A percentile compares a stretch with the other conserved stretches of the same genome.
Evolutionary conservation across 2,113 vertebrate genomes (phyloP).

Genomic region (Pachypanchax playfairii): DNA sequence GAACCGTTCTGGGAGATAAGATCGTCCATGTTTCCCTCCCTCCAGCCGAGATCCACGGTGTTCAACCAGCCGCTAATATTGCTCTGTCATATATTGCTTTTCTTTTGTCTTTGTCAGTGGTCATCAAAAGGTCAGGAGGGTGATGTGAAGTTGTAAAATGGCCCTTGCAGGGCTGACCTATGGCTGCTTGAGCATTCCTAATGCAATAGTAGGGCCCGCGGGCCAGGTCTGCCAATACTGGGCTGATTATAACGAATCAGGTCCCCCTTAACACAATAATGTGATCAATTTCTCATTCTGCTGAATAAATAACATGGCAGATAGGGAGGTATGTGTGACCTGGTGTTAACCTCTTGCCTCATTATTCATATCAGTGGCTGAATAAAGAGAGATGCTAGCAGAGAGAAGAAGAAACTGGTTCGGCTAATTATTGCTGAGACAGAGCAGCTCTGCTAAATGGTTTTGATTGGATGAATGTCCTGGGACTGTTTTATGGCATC

Average conservation of each 20-base stretch:
- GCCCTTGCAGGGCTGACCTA: conserved; percentile 82
- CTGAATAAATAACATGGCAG: conserved; percentile 98
- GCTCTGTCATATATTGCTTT: conserved; percentile 62
- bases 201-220: conserved; percentile 88
- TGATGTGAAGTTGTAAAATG: conserved; percentile 95
- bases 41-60: conserved; percentile 26
- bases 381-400: conserved; percentile 64
- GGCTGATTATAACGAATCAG: conserved; percentile 99
- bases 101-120: conserved; percentile 74
- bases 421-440: conserved; percentile 91
- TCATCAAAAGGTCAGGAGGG: conserved; percentile 86
- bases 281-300: conserved; percentile 99
- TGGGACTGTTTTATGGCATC: conserved; percentile 81
- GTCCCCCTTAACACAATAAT: conserved; percentile 94
- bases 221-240: conserved; percentile 94
- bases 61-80: conserved; percentile 44
- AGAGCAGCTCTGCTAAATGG: conserved; percentile 82
- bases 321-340: conserved; percentile 90
- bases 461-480: conserved; percentile 83
- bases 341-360: conserved; percentile 88
- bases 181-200: conserved; percentile 90
- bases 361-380: conserved; percentile 93
- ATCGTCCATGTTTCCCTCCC: background rate
- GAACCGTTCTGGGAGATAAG: background rate
- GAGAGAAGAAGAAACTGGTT: conserved; percentile 81